phyloP scores from a whole-genome alignment of 1,140 invertebrate genomes.

The Pomphorhynchus laevis region DNA sequence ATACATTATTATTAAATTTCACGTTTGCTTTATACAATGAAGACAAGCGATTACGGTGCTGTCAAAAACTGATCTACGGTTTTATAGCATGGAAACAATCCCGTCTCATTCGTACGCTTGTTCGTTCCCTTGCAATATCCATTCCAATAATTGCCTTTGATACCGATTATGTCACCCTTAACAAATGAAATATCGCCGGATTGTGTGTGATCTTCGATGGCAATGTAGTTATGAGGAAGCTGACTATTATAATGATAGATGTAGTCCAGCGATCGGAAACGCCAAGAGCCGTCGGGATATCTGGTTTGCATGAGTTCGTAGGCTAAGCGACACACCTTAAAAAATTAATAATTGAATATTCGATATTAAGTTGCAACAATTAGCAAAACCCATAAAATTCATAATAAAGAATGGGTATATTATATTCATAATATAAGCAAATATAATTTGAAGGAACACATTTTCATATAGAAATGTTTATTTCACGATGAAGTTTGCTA shows the following conservation, averaged over 20 bases:
- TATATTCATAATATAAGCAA: too few relatives aligned
- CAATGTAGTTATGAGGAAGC: slow-evolving; percentile 42
- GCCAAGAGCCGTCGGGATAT: slow-evolving; percentile 39
- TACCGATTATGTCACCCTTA: slow-evolving; percentile 43
- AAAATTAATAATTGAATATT: too few relatives aligned
- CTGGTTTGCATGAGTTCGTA: slow-evolving; percentile 80
- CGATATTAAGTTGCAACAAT: too few relatives aligned
- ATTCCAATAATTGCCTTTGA: slow-evolving; percentile 85
- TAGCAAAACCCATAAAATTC: too few relatives aligned
- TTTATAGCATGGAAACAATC: slow-evolving; percentile 24
- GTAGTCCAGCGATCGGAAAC: slow-evolving; percentile 59
- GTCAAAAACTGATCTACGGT: too few relatives aligned
- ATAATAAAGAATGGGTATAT: too few relatives aligned
- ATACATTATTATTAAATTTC: too few relatives aligned
- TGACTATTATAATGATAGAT: slow-evolving; percentile 93
- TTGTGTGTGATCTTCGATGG: slow-evolving; percentile 32
- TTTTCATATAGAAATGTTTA: too few relatives aligned
- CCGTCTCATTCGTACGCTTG: slow-evolving; percentile 29
- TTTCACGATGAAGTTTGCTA: too few relatives aligned
- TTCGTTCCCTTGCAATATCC: slow-evolving; percentile 58
- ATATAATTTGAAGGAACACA: too few relatives aligned
- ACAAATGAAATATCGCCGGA: slow-evolving; percentile 33
- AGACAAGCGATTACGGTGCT: too few relatives aligned
- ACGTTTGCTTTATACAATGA: too few relatives aligned
- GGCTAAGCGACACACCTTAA: slow-evolving; percentile 52